phyloP scores from a whole-genome alignment of 2,113 vertebrate species.

The Parus major region DNA sequence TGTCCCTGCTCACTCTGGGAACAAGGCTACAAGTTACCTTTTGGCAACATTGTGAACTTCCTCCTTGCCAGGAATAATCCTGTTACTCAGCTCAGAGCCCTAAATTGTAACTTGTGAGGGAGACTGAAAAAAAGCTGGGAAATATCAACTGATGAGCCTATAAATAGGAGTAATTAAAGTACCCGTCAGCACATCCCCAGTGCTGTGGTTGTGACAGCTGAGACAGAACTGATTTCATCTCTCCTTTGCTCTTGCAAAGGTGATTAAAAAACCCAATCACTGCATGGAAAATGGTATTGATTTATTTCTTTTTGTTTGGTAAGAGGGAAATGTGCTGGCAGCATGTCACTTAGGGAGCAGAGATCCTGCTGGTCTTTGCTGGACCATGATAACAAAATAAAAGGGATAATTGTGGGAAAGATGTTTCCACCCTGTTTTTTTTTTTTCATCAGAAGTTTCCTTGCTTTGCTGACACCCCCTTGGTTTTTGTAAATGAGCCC shows the following conservation, averaged over 20 bases:
- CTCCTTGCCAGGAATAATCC: not conserved
- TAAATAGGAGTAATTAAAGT: conserved; percentile 49
- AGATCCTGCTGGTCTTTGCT: not conserved
- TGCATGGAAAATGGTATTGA: conserved; percentile 23
- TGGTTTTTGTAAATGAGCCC: not conserved
- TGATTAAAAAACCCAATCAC: not conserved
- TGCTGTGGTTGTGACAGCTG: not conserved
- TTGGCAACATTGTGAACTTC: not conserved
- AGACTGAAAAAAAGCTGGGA: not conserved
- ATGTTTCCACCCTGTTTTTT: not conserved
- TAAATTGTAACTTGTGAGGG: not conserved
- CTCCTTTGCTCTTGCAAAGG: not conserved
- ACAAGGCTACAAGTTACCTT: not conserved
- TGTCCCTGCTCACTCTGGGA: fast-evolving
- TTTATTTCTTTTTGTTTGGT: not conserved
- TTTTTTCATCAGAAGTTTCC: not conserved
- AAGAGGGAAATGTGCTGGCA: not conserved
- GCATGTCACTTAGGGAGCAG: not conserved
- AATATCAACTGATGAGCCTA: conserved; percentile 12
- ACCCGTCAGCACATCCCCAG: not conserved
- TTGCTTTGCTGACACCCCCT: not conserved
- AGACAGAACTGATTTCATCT: not conserved
- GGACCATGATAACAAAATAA: too few species aligned
- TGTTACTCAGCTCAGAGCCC: not conserved
- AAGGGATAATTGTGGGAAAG: not conserved